Conservation (phyloP, 92 coral and sea anemone genomes). For the Siderastrea radians region DNA sequence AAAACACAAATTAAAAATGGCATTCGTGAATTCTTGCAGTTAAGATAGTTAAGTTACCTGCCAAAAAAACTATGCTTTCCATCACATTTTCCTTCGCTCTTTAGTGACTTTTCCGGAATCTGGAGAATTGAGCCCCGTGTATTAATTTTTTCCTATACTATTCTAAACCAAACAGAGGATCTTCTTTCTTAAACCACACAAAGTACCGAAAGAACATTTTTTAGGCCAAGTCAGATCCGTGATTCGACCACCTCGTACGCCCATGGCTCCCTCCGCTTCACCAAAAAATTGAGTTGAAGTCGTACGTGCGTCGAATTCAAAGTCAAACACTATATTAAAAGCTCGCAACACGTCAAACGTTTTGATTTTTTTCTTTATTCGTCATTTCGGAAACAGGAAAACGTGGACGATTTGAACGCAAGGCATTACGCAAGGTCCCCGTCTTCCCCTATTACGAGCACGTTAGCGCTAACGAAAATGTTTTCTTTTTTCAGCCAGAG, state of each 20-base stretch:
- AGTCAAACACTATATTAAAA: background rate
- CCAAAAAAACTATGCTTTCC: background rate
- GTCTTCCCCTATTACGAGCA: background rate
- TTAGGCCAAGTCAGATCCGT: background rate
- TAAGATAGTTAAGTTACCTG: background rate
- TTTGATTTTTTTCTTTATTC: background rate
- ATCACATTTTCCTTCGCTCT: too few relatives aligned
- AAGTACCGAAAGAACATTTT: background rate
- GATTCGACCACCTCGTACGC: background rate
- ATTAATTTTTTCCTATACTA: too few relatives aligned
- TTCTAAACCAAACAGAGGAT: too few relatives aligned
- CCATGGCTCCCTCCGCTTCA: background rate
- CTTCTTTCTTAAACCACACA: too few relatives aligned
- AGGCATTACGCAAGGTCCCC: background rate
- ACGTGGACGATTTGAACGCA: background rate
- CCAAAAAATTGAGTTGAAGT: background rate
- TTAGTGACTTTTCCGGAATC: too few relatives aligned
- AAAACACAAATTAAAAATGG: too few relatives aligned
- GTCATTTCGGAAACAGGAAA: constrained; percentile 26
- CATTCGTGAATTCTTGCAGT: background rate
- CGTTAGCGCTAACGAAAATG: background rate
- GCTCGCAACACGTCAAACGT: background rate
- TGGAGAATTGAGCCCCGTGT: too few relatives aligned
- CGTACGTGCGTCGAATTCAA: background rate
- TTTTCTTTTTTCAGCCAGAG: background rate